Evolutionary conservation across 2,888 invertebrate genomes (phyloP).

Genomic region (Caenorhabditis uteleia): DNA sequence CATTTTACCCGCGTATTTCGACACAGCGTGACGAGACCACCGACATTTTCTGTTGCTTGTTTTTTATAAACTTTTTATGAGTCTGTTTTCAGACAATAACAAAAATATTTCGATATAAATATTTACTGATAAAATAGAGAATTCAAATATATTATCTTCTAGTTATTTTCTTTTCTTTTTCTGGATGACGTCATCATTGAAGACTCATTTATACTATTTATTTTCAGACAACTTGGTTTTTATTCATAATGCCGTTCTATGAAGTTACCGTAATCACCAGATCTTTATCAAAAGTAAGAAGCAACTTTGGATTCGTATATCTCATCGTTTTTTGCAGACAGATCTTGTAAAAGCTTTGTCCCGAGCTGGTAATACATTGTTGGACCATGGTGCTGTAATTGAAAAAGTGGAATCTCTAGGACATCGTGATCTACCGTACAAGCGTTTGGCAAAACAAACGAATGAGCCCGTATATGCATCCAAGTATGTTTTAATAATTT

Average conservation of each 20-base stretch:
- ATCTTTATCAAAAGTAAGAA: slow-evolving; percentile 60
- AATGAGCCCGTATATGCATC: slow-evolving; percentile 61
- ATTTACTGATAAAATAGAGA: no score
- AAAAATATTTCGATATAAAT: no score
- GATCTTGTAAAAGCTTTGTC: slow-evolving; percentile 60
- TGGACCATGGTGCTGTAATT: slow-evolving; percentile 67
- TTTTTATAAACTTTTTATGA: no score
- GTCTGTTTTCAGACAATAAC: no score
- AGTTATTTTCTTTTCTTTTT: no score
- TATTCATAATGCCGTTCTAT: slow-evolving; percentile 58
- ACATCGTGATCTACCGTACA: slow-evolving; percentile 62
- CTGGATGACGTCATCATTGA: no score
- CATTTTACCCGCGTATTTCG: slow-evolving; percentile 19
- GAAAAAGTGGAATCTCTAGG: slow-evolving; percentile 63
- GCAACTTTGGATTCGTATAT: not conserved
- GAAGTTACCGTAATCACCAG: slow-evolving; percentile 64
- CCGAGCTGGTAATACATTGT: slow-evolving; percentile 58
- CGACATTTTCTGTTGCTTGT: not conserved
- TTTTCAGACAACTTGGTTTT: no score
- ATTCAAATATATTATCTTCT: no score
- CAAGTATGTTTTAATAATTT: slow-evolving; percentile 48
- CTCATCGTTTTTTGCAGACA: slow-evolving; percentile 35
- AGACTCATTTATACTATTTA: no score
- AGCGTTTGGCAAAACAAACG: slow-evolving; percentile 58
- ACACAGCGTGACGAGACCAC: slow-evolving; percentile 28